Evolutionary conservation across 2,797 vertebrate genomes (phyloP), one percentile per base, ranked within the genome.

Genomic region (Phyllotis vaccarum): DNA sequence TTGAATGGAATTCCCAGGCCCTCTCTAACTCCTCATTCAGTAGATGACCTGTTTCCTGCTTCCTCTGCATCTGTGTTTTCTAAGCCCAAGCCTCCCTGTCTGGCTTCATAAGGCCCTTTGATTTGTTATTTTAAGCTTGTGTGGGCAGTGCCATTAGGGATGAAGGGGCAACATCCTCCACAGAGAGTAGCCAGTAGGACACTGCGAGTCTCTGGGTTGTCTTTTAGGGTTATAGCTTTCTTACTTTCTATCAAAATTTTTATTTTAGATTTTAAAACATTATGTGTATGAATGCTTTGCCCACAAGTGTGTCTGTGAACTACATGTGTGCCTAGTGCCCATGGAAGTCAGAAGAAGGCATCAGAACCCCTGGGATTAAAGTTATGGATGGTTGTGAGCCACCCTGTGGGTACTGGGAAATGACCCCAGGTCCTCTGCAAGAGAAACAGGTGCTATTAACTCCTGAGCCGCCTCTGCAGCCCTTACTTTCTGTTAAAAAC

Each of bases 1-100:
- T 64, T 86, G 92, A 88, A 40, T 88, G 60, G 81, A 60, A 21
- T 74, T 91, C 79, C 89, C 49, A 82, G 96, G 90, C 94, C 31
- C 0, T 79, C 79, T 68, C 81, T 90, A 86, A 90, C 74, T 46
- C 49, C 83, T 64, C 75, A 64, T 76, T 56, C 13, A 1, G 6
- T 90, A 34, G 80, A 13, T 21, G 27, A 68, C 34, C 86, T 80
- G 76, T 86, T 76, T 60, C 56, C 40, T 87, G 21, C 16, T 80
- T 54, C 27, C 88, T 94, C 19, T 9, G 5, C 83, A 74, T 86
- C 93, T 98, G 1, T 95, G 29, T 97, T 97, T 96, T 64, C 90
- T 87, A 96, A 96, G 95, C 80, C 82, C 72, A 52, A 80, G 90
- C 78, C 97, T 86, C 70, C 93, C 96, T 68, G 97, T 98, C 98